Evolutionary conservation across 2,797 vertebrate genomes (phyloP).

Genomic region (Silurus aristotelis): DNA sequence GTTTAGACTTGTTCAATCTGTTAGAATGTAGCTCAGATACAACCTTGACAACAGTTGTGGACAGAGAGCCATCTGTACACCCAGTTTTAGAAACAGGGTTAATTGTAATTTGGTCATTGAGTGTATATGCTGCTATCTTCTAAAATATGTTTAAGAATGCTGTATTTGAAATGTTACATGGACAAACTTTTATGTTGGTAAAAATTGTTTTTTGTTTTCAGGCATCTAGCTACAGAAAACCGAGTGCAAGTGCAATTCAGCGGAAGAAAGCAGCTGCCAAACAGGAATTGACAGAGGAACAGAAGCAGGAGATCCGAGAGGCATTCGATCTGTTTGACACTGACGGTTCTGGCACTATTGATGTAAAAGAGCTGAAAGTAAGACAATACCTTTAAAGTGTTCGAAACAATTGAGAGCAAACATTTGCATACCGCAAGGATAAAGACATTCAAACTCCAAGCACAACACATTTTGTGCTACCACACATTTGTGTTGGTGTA

Average conservation of each 20-base stretch:
- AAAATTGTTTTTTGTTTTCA: not conserved
- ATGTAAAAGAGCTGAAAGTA: conserved; percentile 94
- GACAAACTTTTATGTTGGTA: not conserved
- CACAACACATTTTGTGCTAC: not conserved
- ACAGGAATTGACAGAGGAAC: conserved; percentile 85
- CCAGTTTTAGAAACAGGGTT: no score
- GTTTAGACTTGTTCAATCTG: no score
- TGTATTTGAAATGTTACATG: not conserved
- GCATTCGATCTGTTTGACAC: conserved; percentile 93
- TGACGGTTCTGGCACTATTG: conserved; percentile 87
- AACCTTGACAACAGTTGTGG: no score
- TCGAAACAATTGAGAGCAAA: not conserved
- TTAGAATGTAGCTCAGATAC: no score
- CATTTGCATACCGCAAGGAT: not conserved
- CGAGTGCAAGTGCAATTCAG: conserved; percentile 64
- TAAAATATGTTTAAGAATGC: not conserved
- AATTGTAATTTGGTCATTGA: no score
- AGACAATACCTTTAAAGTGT: not conserved
- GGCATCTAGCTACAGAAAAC: conserved; percentile 80
- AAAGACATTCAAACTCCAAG: not conserved
- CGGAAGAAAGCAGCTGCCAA: conserved; percentile 78
- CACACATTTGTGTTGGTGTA: no score
- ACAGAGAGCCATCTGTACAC: no score
- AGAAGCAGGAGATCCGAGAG: conserved; percentile 91
- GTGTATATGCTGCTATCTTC: no score